Conservation (phyloP, 2,797 vertebrate species). For the Eulemur mongoz region DNA sequence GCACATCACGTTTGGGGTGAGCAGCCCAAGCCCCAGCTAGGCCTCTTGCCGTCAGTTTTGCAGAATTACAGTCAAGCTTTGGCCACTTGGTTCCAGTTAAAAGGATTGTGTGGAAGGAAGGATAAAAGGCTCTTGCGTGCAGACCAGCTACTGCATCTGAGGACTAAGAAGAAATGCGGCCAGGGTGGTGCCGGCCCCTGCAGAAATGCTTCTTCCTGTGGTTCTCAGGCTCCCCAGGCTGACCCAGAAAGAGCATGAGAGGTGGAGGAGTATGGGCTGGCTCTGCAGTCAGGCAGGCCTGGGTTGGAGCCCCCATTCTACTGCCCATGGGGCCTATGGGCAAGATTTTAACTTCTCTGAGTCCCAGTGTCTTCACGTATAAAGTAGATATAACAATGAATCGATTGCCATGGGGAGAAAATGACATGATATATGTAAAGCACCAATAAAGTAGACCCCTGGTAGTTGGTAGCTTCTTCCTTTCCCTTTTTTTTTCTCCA, state of each 20-base stretch:
- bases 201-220: conserved; percentile 14
- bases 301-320: background rate
- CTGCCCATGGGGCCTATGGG: background rate
- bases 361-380: background rate
- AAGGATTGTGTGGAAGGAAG: conserved; percentile 53
- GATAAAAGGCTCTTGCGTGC: conserved; percentile 60
- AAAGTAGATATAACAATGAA: background rate
- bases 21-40: background rate
- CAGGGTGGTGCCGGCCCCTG: conserved; percentile 7
- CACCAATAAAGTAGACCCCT: background rate
- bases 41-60: conserved; percentile 43
- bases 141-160: background rate
- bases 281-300: background rate
- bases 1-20: conserved; percentile 74
- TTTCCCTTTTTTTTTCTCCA: background rate
- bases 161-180: conserved; percentile 20
- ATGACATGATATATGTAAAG: background rate
- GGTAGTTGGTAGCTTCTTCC: background rate
- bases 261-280: background rate
- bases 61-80: conserved; percentile 68
- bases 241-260: conserved; percentile 2
- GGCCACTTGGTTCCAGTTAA: conserved; percentile 68
- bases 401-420: background rate
- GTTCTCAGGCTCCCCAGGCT: conserved; percentile 55
- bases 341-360: conserved; percentile 3